Base-by-base conservation (phyloP, 2,888 invertebrate genomes). In the Drosophila niveifrons region DNA sequence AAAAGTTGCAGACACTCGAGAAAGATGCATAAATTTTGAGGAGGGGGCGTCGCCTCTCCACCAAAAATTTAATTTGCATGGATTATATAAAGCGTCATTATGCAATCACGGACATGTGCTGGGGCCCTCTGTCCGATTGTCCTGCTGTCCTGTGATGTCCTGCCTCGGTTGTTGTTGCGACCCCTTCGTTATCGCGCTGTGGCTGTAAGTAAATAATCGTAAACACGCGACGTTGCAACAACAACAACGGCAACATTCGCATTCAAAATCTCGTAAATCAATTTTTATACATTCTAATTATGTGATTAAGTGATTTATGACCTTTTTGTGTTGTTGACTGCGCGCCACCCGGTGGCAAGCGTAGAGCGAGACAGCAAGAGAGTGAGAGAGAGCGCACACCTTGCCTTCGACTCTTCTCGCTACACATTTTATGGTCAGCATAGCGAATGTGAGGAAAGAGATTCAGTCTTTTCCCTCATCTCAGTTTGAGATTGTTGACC, bases 301-400 rank as follows among this genome's bases (percentile, higher is more conserved):
- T 86, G 89, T 85, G 89, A 86, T 86, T 89, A 86, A 87, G 85
- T 89, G 89, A 86, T 86, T 86, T 86, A 86, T 89, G 89, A 75
- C 72, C 63, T 84, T 73, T 63, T 36, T 52, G 56, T 65, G 72
- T 28, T 44, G 63, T 72, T 63, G 73, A 71, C 71, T 69, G 56
- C 31, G 75, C 63, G 66, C 66, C 71, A 71, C 64, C 41, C 66
- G 36, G 64, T 74, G 77, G 72, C 68, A 68, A 55, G 23, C 23
- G 23, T 23, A 23, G 23, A 23, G 23, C 23, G 23, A 23, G 23
- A 23, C 23, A 23, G n/a, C n/a, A n/a, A n/a, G 23, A 6, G 4
- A 23, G 18, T 2, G 18, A 18, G 59, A 58, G 29, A 36, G 31
- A 31, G 31, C 39, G 2, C 44, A 10, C 48, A 51, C 53, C 50